A percentile compares a stretch with the other conserved stretches of the same genome.
Evolutionary conservation across 2,888 invertebrate species (phyloP).

Genomic region (Drosophila mercatorum): DNA sequence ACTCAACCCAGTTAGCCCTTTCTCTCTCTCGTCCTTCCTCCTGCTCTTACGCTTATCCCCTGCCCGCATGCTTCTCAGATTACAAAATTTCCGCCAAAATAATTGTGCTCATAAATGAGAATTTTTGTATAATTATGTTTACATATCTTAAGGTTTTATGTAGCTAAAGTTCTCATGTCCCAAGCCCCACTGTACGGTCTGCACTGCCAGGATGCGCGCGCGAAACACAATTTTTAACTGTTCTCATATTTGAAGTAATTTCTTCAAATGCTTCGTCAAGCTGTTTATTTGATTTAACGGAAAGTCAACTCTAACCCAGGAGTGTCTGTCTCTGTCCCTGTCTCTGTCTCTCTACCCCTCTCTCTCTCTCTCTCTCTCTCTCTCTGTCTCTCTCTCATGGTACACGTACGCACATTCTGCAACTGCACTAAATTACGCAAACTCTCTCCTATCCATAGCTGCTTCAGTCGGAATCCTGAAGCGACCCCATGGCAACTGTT

Average conservation of each 20-base stretch:
- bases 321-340: slow-evolving; percentile 2
- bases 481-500: slow-evolving; percentile 50
- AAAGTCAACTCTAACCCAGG: slow-evolving; percentile 34
- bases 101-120: slow-evolving; percentile 4
- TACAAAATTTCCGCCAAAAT: neutral
- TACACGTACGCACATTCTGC: slow-evolving; percentile 74
- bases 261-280: slow-evolving; percentile 26
- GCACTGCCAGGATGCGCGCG: neutral
- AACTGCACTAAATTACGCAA: slow-evolving; percentile 76
- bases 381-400: slow-evolving; percentile 11
- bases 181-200: neutral
- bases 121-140: slow-evolving; percentile 5
- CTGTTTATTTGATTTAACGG: slow-evolving; percentile 56
- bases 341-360: slow-evolving; percentile 1
- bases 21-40: neutral
- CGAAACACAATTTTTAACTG: slow-evolving; percentile 1
- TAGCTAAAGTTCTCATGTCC: neutral
- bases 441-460: slow-evolving; percentile 37
- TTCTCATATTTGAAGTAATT: slow-evolving; percentile 18
- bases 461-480: slow-evolving; percentile 2
- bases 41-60: no score
- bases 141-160: slow-evolving; percentile 5
- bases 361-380: slow-evolving; percentile 5
- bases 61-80: neutral
- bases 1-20: neutral